Conservation (phyloP, 2,113 vertebrate genomes). For the Jacana jacana region DNA sequence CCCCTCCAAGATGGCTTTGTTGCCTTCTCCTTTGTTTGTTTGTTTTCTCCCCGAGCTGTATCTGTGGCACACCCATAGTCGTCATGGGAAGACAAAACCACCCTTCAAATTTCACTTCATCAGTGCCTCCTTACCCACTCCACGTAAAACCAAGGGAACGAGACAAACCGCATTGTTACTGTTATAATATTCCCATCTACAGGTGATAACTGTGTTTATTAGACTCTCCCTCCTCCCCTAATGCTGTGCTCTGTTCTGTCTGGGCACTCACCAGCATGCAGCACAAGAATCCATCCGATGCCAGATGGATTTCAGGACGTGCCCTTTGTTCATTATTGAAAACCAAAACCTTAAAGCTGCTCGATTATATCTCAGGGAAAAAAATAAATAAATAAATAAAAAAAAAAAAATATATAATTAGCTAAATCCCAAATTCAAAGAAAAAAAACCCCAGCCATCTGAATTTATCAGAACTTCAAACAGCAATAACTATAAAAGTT, state of each 20-base stretch:
- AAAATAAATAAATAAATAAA: not conserved
- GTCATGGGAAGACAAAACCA: not conserved
- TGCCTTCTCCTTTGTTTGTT: not conserved
- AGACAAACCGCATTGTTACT: not conserved
- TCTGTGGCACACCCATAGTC: not conserved
- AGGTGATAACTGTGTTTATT: not conserved
- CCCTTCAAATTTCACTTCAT: not conserved
- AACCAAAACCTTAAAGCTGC: not conserved
- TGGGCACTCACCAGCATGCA: not conserved
- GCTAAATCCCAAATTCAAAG: not conserved
- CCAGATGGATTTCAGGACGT: not conserved
- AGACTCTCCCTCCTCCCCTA: not conserved
- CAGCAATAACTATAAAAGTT: not conserved
- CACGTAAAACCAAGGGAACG: not conserved
- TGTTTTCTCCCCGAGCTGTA: not conserved
- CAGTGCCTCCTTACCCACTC: not conserved
- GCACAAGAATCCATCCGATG: not conserved
- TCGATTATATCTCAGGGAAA: not conserved
- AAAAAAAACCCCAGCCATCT: accelerated
- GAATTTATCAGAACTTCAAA: not conserved
- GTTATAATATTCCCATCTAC: not conserved
- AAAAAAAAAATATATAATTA: too few relatives aligned
- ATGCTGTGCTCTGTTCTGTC: not conserved
- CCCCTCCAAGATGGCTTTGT: not conserved
- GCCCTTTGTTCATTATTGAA: not conserved